phyloP scores from a whole-genome alignment of 2,797 vertebrate species.

The Spinus olivaceus region DNA sequence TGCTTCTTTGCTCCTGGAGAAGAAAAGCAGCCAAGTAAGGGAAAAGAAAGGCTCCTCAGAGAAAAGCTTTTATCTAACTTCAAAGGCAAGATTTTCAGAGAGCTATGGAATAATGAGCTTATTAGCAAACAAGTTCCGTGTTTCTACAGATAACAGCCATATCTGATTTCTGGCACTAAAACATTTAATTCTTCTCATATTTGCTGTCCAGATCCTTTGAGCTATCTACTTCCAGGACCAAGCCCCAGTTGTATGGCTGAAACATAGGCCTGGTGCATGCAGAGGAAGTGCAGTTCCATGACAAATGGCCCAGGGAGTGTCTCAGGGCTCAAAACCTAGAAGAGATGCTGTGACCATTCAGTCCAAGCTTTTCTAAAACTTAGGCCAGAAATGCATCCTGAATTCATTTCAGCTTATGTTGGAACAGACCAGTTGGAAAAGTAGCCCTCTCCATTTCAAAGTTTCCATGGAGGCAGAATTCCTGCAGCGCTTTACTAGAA shows the following conservation, averaged over 20 bases:
- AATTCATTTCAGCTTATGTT: neutral
- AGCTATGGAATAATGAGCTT: neutral
- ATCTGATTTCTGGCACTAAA: neutral
- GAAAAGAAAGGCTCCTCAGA: neutral
- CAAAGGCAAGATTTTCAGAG: constrained; percentile 16
- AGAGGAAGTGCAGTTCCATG: neutral
- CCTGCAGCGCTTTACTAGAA: neutral
- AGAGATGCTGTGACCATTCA: neutral
- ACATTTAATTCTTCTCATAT: neutral
- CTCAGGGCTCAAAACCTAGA: neutral
- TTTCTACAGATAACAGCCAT: neutral
- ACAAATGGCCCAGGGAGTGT: neutral
- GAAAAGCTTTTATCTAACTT: constrained; percentile 19
- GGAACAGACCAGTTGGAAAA: neutral
- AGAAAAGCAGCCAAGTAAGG: neutral
- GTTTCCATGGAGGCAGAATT: neutral
- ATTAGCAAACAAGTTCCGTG: neutral
- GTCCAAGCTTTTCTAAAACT: neutral
- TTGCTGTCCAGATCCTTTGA: neutral
- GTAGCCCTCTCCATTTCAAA: neutral
- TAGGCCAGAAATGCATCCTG: neutral
- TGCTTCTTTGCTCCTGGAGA: neutral
- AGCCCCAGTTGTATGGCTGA: neutral
- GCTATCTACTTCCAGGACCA: neutral
- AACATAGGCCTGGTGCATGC: neutral